These are phyloP conservation scores for Nudaria mundana DNA, from an alignment of 2,888 invertebrate species.

Conservation along the genomic window DNA sequence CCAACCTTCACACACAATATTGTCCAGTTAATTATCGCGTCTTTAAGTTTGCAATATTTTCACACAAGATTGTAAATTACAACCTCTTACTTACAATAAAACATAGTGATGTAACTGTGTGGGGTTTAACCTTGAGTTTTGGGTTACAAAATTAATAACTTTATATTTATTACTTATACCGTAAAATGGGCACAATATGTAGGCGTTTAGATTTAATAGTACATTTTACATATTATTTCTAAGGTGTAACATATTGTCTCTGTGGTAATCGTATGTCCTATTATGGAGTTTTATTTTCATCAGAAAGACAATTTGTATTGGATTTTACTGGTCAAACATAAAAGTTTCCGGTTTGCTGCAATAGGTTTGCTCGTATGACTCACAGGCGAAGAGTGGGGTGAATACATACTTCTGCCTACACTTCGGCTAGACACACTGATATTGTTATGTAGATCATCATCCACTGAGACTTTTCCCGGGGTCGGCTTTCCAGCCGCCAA, in stretches of 20 bases:
- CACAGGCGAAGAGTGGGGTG: too few relatives aligned
- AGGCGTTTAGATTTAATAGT: slow-evolving; percentile 12
- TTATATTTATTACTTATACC: slow-evolving; percentile 22
- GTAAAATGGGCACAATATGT: slow-evolving; percentile 19
- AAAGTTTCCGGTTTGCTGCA: too few relatives aligned
- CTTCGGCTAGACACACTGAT: too few relatives aligned
- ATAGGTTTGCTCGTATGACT: too few relatives aligned
- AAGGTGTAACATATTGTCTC: background rate
- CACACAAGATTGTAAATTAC: slow-evolving; percentile 21
- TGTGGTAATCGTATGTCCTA: background rate
- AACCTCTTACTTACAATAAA: background rate
- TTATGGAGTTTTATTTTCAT: background rate
- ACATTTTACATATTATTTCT: background rate
- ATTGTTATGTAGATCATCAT: too few relatives aligned
- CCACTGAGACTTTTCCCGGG: too few relatives aligned
- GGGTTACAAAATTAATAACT: slow-evolving; percentile 24
- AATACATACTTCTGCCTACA: too few relatives aligned
- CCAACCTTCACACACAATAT: too few relatives aligned
- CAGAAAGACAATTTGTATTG: background rate
- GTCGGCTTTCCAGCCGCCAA: too few relatives aligned
- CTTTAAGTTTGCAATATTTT: slow-evolving; percentile 9
- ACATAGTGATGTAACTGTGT: slow-evolving; percentile 24
- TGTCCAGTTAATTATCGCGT: slow-evolving; percentile 13
- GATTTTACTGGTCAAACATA: background rate
- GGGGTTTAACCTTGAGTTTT: slow-evolving; percentile 24